Conservation (phyloP, 2,113 vertebrate genomes). For the Collichthys lucidus region DNA sequence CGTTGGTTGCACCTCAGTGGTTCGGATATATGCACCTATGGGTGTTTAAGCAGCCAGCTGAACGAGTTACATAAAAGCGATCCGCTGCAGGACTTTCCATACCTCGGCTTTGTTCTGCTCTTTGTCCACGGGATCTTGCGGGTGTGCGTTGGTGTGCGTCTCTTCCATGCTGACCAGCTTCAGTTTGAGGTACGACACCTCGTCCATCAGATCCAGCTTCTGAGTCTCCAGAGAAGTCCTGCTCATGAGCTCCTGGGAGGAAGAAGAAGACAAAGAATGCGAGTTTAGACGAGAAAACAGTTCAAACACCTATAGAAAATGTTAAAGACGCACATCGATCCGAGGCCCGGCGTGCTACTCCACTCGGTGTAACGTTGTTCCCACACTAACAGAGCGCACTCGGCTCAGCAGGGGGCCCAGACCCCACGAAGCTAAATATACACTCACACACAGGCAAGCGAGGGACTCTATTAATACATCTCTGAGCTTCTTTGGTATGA, state of each 20-base stretch:
- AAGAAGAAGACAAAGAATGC: conserved; percentile 24
- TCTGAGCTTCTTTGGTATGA: conserved; percentile 65
- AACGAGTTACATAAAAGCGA: no score
- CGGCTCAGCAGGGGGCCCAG: conserved; percentile 48
- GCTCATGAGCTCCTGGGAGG: conserved; percentile 91
- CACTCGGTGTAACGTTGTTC: conserved; percentile 61
- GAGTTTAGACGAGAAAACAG: not conserved
- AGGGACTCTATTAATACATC: conserved; percentile 79
- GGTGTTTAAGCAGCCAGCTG: no score
- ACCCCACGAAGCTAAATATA: conserved; percentile 83
- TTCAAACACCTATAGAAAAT: not conserved
- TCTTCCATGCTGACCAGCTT: conserved; percentile 95
- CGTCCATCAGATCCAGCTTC: conserved; percentile 95
- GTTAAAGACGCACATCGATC: not conserved
- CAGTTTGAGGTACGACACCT: conserved; percentile 95
- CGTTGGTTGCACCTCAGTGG: no score
- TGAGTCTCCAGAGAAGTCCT: conserved; percentile 94
- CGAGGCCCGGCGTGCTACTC: conserved; percentile 24
- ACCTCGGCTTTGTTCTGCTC: conserved; percentile 95
- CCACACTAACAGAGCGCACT: conserved; percentile 59
- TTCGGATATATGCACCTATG: no score
- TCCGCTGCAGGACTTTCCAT: conserved; percentile 3
- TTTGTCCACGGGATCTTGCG: conserved; percentile 82
- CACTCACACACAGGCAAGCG: conserved; percentile 53
- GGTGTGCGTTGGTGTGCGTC: conserved; percentile 67